Base-by-base conservation (phyloP, 2,888 invertebrate genomes). In the Galerucella pusilla region DNA sequence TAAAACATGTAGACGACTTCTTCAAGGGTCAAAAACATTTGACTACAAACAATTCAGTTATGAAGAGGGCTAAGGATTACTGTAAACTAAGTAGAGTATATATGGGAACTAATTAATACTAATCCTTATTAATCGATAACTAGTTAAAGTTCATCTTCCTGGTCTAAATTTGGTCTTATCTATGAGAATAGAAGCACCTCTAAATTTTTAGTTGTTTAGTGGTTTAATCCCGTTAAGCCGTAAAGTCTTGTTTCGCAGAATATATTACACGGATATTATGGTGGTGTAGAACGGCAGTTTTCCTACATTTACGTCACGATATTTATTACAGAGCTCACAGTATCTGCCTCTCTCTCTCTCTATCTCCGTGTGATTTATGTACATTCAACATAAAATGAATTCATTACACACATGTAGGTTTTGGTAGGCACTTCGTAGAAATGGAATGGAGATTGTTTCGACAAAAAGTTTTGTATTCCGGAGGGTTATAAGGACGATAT, bases 241-340 rank as follows among this genome's bases (percentile, higher is more conserved):
- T 78, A 78, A 79, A 79, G 75, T 79, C 79, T 79, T 79, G 78
- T 78, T 77, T 75, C 74, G 75, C 68, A 75, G 78, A 78, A 80
- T 80, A 79, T 80, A 80, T 80, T 78, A 79, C 76, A 79, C 75
- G 80, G 78, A 79, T 79, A 79, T 79, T 79, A 79, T 74, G 74
- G 77, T 75, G 79, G 77, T 73, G 75, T 77, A 74, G 78, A 75
- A 75, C 77, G 77, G 75, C 77, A 77, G 73, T 77, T 78, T 74
- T 74, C 75, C 74, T 78, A 79, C 78, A 73, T 79, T 79, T 75
- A 78, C 77, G 75, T 76, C 75, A 75, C 71, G 77, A 79, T 79
- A 80, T 80, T 80, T 80, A 80, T 80, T 77, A 78, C 80, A 35
- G 35, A 66, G 76, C 76, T 73, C 77, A 20, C 64, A 64, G 66